Evolutionary conservation across 2,888 invertebrate species (phyloP).

Genomic region (Chymomyza amoena): DNA sequence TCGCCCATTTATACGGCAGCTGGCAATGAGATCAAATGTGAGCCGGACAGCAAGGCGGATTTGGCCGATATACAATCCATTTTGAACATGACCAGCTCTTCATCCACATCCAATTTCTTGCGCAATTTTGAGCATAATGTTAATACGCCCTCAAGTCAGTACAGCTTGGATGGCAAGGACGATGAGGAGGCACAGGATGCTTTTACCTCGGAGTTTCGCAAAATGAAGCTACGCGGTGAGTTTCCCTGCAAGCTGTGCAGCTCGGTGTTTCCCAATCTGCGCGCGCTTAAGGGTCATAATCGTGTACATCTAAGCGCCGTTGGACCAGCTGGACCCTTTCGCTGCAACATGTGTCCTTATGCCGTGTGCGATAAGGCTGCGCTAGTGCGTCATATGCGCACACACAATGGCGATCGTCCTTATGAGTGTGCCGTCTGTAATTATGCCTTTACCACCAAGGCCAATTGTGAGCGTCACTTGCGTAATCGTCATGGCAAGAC

Average conservation of each 20-base stretch:
- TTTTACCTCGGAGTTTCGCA: constrained; percentile 90
- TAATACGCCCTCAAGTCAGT: constrained; percentile 78
- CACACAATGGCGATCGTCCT: constrained; percentile 96
- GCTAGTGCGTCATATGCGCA: constrained; percentile 93
- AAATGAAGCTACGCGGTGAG: constrained; percentile 93
- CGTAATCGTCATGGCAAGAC: constrained; percentile 93
- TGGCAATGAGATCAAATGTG: constrained; percentile 58
- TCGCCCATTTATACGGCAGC: constrained; percentile 43
- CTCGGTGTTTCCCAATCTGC: constrained; percentile 91
- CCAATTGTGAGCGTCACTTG: constrained; percentile 96
- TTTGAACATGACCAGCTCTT: constrained; percentile 85
- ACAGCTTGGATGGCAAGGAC: constrained; percentile 77
- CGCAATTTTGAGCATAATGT: constrained; percentile 81
- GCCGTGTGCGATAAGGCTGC: constrained; percentile 92
- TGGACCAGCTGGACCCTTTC: constrained; percentile 87
- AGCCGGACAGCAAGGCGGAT: constrained; percentile 83
- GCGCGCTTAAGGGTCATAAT: constrained; percentile 94
- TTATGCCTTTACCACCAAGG: constrained; percentile 97
- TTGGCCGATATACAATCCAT: constrained; percentile 93
- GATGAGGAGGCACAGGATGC: constrained; percentile 90
- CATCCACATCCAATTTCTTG: constrained; percentile 82
- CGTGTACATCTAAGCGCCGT: constrained; percentile 89
- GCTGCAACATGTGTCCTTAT: constrained; percentile 96
- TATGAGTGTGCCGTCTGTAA: constrained; percentile 97
- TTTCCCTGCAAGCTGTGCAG: constrained; percentile 95